phyloP scores from a whole-genome alignment of 1,140 invertebrate genomes.

The Ditylenchus dipsaci region DNA sequence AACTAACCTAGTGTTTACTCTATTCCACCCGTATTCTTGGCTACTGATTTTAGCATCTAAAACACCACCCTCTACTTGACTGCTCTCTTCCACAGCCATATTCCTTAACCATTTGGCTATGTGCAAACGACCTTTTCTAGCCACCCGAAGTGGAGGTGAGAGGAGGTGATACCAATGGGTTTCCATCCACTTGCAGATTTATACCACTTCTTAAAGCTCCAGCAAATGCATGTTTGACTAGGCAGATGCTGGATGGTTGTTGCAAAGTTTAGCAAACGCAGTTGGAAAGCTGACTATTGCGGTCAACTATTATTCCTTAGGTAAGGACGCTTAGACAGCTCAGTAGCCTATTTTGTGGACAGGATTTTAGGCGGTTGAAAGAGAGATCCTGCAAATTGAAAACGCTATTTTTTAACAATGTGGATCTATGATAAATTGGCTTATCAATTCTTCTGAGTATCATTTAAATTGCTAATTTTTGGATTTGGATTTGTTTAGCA shows the following conservation, averaged over 20 bases:
- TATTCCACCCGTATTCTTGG: background rate
- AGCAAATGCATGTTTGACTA: background rate
- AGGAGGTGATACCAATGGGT: background rate
- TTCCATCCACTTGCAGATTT: background rate
- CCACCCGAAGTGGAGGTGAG: background rate
- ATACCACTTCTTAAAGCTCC: background rate
- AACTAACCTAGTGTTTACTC: background rate
- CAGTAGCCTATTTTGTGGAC: background rate
- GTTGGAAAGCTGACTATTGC: background rate
- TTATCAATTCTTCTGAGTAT: background rate
- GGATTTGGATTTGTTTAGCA: background rate
- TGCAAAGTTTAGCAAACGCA: background rate
- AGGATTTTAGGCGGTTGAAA: background rate
- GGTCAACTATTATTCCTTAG: background rate
- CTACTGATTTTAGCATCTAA: no score
- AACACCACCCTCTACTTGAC: background rate
- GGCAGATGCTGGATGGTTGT: background rate
- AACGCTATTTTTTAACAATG: background rate
- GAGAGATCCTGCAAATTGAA: background rate
- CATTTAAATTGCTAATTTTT: background rate
- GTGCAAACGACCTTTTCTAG: background rate
- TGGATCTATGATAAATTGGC: background rate
- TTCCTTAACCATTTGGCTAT: constrained; percentile 1
- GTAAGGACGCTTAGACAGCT: background rate
- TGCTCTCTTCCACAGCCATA: background rate